phyloP scores from a whole-genome alignment of 2,797 vertebrate species.

The Nothura maculosa region DNA sequence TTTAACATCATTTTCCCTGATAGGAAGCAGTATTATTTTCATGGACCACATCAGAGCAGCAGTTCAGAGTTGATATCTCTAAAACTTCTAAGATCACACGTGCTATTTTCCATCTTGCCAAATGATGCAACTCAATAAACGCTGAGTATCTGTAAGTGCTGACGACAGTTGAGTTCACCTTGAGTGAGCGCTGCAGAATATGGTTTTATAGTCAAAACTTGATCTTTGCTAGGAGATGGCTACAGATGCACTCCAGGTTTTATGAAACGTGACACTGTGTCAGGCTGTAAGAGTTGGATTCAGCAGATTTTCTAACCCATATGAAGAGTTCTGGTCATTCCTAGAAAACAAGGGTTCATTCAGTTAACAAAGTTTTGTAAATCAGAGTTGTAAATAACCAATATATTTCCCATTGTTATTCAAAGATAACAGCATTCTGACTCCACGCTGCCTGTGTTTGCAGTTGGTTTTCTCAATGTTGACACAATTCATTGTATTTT shows the following conservation, averaged over 20 bases:
- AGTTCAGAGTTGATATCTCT: not conserved
- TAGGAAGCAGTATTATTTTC: not conserved
- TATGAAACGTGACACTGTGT: not conserved
- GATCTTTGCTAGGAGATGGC: not conserved
- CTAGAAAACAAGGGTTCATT: fast-evolving
- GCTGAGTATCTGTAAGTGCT: not conserved
- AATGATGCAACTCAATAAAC: not conserved
- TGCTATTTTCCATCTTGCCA: not conserved
- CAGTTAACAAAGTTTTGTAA: not conserved
- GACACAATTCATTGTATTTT: not conserved
- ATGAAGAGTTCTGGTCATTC: not conserved
- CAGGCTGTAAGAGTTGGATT: not conserved
- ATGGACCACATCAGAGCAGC: not conserved
- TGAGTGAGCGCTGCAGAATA: not conserved
- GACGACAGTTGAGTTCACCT: not conserved
- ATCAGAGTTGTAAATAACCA: not conserved
- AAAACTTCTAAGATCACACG: not conserved
- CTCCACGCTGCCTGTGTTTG: not conserved
- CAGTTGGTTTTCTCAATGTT: not conserved
- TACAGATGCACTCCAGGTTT: not conserved
- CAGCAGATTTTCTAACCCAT: not conserved
- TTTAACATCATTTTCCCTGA: not conserved
- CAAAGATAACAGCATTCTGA: not conserved
- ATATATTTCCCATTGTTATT: not conserved
- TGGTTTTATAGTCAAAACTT: not conserved